Evolutionary conservation across 2,113 vertebrate genomes (phyloP), one percentile per base, ranked within the genome.

Genomic region (Takifugu bimaculatus): DNA sequence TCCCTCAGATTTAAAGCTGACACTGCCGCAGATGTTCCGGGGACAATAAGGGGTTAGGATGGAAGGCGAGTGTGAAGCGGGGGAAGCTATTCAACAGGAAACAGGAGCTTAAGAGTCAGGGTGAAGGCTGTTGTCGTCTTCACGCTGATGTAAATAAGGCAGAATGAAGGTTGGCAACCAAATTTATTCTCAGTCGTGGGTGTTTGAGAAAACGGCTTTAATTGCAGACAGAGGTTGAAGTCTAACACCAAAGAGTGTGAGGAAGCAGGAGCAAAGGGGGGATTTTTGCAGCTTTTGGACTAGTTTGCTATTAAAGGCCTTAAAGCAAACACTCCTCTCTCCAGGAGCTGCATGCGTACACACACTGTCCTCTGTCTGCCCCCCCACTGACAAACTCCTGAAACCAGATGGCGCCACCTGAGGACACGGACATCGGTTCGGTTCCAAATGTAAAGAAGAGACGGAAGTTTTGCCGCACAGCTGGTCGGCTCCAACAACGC

Each of bases 351-450:
- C 54, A 55, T 27, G 26, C 20, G 48, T n/a, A 49, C 7, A 28
- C 15, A 27, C 42, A 53, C 25, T 82, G 57, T 84, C 62, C 64
- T 70, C 53, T 84, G 51, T 77, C 67, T 80, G 72, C 76, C 77
- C 42, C 60, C 61, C 45, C 51, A 65, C 70, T 51, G 67, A 63
- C 60, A 50, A 65, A 69, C 59, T 57, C 56, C 57, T 43, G 59
- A 65, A 68, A 86, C 60, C 83, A 88, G 86, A 86, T 90, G 86
- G 79, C 43, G 79, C 60, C 50, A 77, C 79, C 75, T 43, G 42
- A 72, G 83, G 81, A 85, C 74, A 64, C 73, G 65, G 68, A 65
- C 61, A 72, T 25, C 64, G 67, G 63, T 68, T 77, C 61, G 68
- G 52, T 61, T 79, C 45, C 63, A 75, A 80, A 74, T 74, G 60